Evolutionary conservation across 2,797 vertebrate genomes (phyloP).

Genomic region (Parauchenoglanis ngamensis): DNA sequence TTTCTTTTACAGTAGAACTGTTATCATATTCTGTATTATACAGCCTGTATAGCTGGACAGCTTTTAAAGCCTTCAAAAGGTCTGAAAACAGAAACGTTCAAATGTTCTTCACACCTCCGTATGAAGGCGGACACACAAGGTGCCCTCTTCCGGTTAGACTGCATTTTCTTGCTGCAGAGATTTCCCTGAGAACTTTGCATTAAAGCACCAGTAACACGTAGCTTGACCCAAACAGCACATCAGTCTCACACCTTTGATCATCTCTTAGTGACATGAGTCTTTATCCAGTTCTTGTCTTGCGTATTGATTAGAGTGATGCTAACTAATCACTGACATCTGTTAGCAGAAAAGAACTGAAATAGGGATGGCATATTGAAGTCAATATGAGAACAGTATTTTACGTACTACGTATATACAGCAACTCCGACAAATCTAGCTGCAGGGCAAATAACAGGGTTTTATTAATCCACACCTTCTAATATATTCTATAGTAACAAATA

Average conservation of each 20-base stretch:
- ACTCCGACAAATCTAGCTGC: not conserved
- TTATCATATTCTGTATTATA: not conserved
- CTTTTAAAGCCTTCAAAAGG: not conserved
- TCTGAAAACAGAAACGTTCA: conserved; percentile 1
- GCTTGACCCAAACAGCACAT: not conserved
- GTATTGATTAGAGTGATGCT: not conserved
- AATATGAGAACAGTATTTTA: not conserved
- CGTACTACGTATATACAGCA: too few relatives aligned
- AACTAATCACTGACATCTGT: not conserved
- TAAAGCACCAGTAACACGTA: not conserved
- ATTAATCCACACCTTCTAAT: not conserved
- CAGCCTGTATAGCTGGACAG: not conserved
- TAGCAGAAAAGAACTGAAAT: not conserved
- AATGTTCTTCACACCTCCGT: not conserved
- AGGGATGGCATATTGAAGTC: not conserved
- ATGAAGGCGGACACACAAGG: not conserved
- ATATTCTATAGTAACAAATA: not conserved
- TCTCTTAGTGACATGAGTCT: not conserved
- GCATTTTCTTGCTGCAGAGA: not conserved
- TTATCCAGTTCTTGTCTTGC: not conserved
- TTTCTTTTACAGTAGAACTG: not conserved
- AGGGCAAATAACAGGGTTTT: not conserved
- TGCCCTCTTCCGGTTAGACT: not conserved
- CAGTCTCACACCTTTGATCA: not conserved
- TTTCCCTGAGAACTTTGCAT: not conserved